These are phyloP conservation scores for Girardinichthys multiradiatus DNA, from an alignment of 2,113 vertebrate genomes.

Conservation along the genomic window DNA sequence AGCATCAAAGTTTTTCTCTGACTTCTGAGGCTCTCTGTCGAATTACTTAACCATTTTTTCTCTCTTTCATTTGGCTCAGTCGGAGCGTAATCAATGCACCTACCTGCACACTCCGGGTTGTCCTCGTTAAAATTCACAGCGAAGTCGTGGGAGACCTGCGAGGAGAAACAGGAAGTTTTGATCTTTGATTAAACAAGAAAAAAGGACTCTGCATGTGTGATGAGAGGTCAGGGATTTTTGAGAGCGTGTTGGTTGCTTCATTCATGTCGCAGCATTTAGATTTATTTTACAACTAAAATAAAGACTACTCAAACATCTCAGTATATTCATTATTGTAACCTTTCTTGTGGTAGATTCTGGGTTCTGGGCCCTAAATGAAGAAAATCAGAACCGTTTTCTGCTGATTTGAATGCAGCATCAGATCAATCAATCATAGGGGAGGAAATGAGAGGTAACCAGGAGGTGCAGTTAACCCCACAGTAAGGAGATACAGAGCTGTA, in stretches of 20 bases:
- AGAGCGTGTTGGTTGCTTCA: no score
- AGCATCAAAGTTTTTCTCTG: neutral
- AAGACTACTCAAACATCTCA: no score
- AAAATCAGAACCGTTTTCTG: neutral
- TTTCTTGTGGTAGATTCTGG: no score
- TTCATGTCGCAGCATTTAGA: no score
- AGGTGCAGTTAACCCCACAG: neutral
- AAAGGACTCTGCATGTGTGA: no score
- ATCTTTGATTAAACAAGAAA: slow-evolving; percentile 12
- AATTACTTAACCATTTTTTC: neutral
- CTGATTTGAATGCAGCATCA: slow-evolving; percentile 10
- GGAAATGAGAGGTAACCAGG: neutral
- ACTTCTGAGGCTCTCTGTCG: neutral
- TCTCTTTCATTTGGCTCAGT: slow-evolving; percentile 1
- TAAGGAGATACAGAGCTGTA: neutral
- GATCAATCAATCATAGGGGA: slow-evolving; percentile 8
- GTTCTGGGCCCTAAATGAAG: neutral
- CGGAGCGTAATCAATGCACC: slow-evolving; percentile 22
- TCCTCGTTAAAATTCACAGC: slow-evolving; percentile 98
- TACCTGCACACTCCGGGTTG: slow-evolving; percentile 98
- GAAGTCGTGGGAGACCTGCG: slow-evolving; percentile 96
- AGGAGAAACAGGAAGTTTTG: slow-evolving; percentile 23
- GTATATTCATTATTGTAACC: no score
- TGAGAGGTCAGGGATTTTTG: no score
- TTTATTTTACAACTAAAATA: no score